Base-by-base conservation (phyloP, 2,113 vertebrate species). In the Pedetes capensis region DNA sequence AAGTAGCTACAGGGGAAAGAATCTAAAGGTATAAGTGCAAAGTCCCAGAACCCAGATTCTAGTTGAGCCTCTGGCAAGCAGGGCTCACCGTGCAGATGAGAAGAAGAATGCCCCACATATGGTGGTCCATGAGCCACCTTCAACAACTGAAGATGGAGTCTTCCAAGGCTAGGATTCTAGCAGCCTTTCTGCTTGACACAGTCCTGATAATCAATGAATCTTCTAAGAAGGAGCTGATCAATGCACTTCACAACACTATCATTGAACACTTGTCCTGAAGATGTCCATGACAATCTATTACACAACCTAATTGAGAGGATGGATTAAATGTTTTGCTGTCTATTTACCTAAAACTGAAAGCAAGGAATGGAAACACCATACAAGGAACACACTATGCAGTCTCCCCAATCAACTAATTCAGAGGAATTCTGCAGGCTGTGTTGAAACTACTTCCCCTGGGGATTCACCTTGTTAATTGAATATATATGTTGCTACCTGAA, bases 271-370 rank as follows among this genome's bases (percentile, higher is more conserved):
- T 88, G 87, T 90, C 89, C 76, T 59, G 89, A 82, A 93, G 94
- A 97, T 79, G 80, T 66, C 90, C 95, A 90, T 75, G 92, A 96
- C 89, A 55, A 96, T 96, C 95, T 96, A 93, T 85, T 96, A 95
- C 13, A 91, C 32, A 44, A 69, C 27, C 66, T 96, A 96, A 97
- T 82, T 95, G 92, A 93, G 90, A 87, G 76, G 90, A 96, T 85
- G 90, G 95, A 97, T 97, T 95, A 94, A 94, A 96, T 51, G 81
- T 57, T 97, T 97, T 92, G 93, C 92, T 92, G 92, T 95, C 61
- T 91, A 87, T 96, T 96, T 90, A 96, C 68, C 66, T 91, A 91
- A 95, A 95, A 53, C 51, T 89, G 66, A 59, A 96, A 84, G 87
- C 75, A 75, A 47, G 87, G 83, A 57, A 68, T 27, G 61, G 83